Base-by-base conservation (phyloP, 30 jellyfish, hydroid and myxozoan species). In the Cassiopea xamachana region DNA sequence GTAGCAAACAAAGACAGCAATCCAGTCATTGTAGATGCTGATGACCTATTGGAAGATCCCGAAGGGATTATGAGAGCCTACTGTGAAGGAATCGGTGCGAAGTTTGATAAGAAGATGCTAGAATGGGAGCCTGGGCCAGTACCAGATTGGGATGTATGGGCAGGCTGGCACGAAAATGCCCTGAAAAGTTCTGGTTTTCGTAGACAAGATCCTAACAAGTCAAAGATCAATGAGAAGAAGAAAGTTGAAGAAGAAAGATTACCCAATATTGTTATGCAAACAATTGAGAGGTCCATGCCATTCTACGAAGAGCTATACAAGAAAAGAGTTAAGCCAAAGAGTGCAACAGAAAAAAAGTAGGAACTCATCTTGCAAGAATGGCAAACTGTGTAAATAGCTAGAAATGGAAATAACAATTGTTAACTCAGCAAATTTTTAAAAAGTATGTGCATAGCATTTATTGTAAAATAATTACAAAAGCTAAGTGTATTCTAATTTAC, bases 101-200 rank as follows among this genome's bases (percentile, higher is more conserved):
- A 81, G 18, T 96, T 79, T 83, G 93, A 96, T 69, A 92, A 91
- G 87, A 89, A 90, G 83, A 96, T 96, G 60, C 93, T 96, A 12
- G 92, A 85, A 67, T 96, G 99, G 99, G 98, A 96, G 87, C 96
- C 99, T 5, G 98, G 98, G 12, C 94, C 39, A 27, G 39, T 27
- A 27, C 39, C 39, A 27, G 39, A 27, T 27, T 27, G 39, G 39
- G 39, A 27, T 27, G 39, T 27, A 27, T 27, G 39, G 39, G 39
- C 39, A 27, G 99, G 99, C 64, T 95, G 99, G 99, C 98, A 95
- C 64, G 99, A 95, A 50, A 83, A 88, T 74, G 99, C 96, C 1
- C 86, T 91, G 58, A 95, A 95, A 70, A 95, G 99, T 88, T 82
- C 98, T 12, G 99, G 99, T 39, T 95, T 95, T 73, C 81, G 69